Evolutionary conservation across 1,140 invertebrate genomes (phyloP).

Genomic region (Diachasma alloeum): DNA sequence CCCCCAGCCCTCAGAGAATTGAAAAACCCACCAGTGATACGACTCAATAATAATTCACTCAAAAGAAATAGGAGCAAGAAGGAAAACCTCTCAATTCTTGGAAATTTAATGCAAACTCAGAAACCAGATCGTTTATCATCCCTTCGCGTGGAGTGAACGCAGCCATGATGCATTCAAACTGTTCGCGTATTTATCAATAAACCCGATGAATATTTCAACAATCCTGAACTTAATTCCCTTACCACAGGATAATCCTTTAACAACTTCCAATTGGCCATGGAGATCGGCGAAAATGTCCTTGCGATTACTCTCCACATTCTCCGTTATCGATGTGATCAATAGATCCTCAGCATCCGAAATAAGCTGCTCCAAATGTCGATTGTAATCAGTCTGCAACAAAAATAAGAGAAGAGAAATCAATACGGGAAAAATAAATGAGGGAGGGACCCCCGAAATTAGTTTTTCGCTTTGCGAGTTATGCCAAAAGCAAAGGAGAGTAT

Average conservation of each 20-base stretch:
- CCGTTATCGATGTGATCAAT: slow-evolving; percentile 43
- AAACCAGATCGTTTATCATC: background rate
- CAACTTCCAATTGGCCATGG: slow-evolving; percentile 48
- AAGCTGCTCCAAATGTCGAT: slow-evolving; percentile 74
- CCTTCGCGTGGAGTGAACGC: too few species aligned
- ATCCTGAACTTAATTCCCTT: slow-evolving; percentile 9
- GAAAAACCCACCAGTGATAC: background rate
- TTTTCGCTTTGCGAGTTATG: background rate
- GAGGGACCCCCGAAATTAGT: background rate
- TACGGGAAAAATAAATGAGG: background rate
- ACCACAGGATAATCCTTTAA: slow-evolving; percentile 45
- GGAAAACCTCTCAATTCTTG: background rate
- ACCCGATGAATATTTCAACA: background rate
- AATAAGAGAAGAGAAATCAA: slow-evolving; percentile 12
- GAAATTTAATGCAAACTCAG: background rate
- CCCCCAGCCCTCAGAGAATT: background rate
- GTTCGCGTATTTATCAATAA: background rate
- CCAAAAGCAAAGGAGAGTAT: background rate
- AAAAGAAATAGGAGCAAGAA: background rate
- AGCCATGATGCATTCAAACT: too few species aligned
- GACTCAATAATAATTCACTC: background rate
- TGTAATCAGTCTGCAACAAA: slow-evolving; percentile 72
- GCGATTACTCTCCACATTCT: slow-evolving; percentile 36
- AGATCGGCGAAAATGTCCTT: slow-evolving; percentile 43
- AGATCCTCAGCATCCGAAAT: slow-evolving; percentile 46